Percentiles rank a stretch among this genome's conserved stretches.
Evolutionary conservation across 2,797 vertebrate genomes (phyloP).

Genomic region (Poeciliopsis gracilis): DNA sequence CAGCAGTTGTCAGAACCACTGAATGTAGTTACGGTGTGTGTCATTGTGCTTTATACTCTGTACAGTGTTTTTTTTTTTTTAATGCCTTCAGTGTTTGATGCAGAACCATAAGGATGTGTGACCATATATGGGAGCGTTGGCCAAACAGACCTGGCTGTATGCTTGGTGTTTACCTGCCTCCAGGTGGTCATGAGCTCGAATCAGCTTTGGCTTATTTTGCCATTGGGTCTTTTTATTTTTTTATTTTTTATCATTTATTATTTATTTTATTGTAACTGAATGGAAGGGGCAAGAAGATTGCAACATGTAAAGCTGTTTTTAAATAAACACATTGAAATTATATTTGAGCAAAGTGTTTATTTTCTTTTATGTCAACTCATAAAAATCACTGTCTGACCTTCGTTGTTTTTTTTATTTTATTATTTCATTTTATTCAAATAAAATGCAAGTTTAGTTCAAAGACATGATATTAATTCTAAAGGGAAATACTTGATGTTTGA

Average conservation of each 20-base stretch:
- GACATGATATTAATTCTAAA: not conserved
- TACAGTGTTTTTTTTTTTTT: not conserved
- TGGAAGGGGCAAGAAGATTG: constrained; percentile 9
- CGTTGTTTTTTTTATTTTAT: no score
- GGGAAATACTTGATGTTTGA: not conserved
- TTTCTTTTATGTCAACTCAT: not conserved
- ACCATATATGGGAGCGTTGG: not conserved
- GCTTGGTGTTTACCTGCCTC: not conserved
- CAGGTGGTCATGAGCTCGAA: not conserved
- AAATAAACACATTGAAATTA: constrained; percentile 77
- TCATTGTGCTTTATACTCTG: not conserved
- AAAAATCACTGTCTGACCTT: not conserved
- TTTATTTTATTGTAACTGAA: not conserved
- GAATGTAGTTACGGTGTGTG: not conserved
- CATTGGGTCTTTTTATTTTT: not conserved
- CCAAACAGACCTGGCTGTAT: not conserved
- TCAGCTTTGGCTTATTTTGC: not conserved
- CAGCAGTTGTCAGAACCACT: not conserved
- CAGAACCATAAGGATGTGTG: not conserved
- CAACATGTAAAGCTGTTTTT: constrained; percentile 76
- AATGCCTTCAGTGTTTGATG: not conserved
- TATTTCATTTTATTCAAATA: not conserved
- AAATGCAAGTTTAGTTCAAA: not conserved
- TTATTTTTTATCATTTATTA: no score
- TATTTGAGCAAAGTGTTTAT: constrained; percentile 36